phyloP scores from a whole-genome alignment of 2,113 vertebrate species.

The Illadopsis cleaveri region DNA sequence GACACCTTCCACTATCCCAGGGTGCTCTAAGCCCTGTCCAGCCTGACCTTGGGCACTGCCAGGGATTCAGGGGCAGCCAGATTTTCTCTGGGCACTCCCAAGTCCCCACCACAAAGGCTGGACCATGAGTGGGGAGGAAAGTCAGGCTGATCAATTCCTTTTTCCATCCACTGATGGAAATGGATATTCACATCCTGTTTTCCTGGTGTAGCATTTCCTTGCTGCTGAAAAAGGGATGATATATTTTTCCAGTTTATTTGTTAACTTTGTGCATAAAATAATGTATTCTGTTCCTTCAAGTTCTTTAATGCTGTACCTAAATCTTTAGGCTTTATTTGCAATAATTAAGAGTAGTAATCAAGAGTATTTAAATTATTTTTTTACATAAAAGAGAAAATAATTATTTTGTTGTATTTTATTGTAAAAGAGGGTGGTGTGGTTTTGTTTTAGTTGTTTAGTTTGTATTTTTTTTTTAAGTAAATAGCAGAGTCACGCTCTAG shows the following conservation, averaged over 20 bases:
- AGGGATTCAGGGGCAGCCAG: neutral
- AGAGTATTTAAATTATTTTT: neutral
- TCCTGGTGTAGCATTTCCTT: neutral
- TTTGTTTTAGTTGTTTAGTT: neutral
- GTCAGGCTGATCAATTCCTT: neutral
- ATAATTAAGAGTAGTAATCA: neutral
- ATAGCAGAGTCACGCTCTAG: neutral
- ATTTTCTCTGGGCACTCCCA: neutral
- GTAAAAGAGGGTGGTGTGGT: neutral
- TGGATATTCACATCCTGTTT: neutral
- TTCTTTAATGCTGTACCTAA: neutral
- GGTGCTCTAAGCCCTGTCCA: accelerated
- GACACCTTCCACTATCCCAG: neutral
- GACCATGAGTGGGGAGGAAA: neutral
- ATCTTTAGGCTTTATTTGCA: neutral
- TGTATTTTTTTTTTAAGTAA: neutral
- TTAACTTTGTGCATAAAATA: neutral
- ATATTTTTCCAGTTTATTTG: neutral
- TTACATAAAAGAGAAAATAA: neutral
- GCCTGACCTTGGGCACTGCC: neutral
- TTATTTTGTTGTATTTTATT: neutral
- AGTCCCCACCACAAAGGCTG: neutral
- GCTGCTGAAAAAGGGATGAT: neutral
- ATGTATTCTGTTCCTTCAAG: neutral
- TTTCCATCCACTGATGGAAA: neutral